Conservation (phyloP, 2,888 invertebrate species). For the Acanthosepion lycidas region DNA sequence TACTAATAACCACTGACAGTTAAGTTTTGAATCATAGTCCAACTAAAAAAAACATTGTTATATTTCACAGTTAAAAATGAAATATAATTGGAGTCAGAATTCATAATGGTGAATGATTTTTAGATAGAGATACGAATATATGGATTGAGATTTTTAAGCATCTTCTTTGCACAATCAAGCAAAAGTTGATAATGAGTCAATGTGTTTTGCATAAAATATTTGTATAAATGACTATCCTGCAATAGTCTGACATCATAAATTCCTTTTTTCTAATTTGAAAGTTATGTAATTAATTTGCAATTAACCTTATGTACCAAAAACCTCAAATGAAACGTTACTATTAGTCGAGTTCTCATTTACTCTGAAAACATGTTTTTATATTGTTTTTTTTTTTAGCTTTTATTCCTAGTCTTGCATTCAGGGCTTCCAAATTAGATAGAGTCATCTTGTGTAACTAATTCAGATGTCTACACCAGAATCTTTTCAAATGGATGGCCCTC, state of each 20-base stretch:
- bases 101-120: not conserved
- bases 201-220: not conserved
- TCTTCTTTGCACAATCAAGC: not conserved
- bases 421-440: not conserved
- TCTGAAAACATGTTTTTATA: not conserved
- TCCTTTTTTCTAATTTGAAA: not conserved
- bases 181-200: not conserved
- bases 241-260: not conserved
- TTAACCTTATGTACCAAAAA: not conserved
- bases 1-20: no score
- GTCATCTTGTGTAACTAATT: not conserved
- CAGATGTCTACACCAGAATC: not conserved
- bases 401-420: not conserved
- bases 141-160: not conserved
- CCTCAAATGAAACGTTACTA: not conserved
- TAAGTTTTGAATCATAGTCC: no score
- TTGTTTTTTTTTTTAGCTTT: not conserved
- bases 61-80: no score
- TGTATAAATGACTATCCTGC: not conserved
- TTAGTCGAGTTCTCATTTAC: not conserved
- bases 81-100: not conserved
- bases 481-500: not conserved
- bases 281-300: not conserved
- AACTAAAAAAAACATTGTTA: no score
- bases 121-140: not conserved